Evolutionary conservation across 2,888 invertebrate species (phyloP).

Genomic region (Melinaea menophilus): DNA sequence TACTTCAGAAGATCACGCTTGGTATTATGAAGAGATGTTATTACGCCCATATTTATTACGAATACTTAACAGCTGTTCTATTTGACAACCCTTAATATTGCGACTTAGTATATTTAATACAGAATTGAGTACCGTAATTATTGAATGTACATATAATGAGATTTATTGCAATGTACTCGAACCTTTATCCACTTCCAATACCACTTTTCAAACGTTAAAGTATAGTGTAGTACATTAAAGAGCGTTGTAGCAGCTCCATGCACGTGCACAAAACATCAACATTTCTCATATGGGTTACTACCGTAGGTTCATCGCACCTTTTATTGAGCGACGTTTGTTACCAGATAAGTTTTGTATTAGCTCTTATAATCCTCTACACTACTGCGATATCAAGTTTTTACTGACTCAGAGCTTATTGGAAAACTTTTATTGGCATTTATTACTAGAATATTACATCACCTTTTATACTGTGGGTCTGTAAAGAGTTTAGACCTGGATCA

Average conservation of each 20-base stretch:
- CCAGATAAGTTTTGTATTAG: slow-evolving; percentile 72
- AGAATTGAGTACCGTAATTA: no score
- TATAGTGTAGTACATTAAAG: no score
- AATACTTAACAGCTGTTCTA: not conserved
- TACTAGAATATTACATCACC: slow-evolving; percentile 4
- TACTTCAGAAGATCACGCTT: slow-evolving; percentile 62
- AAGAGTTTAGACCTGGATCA: not conserved
- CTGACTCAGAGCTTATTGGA: slow-evolving; percentile 8
- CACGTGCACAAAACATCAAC: slow-evolving; percentile 48
- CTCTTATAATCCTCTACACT: slow-evolving; percentile 66
- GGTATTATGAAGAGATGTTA: slow-evolving; percentile 48
- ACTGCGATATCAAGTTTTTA: slow-evolving; percentile 38
- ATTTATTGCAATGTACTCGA: no score
- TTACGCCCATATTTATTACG: slow-evolving; percentile 7
- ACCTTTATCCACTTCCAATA: no score
- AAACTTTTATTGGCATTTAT: slow-evolving; percentile 6
- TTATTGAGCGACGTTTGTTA: slow-evolving; percentile 75
- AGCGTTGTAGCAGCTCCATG: slow-evolving; percentile 42
- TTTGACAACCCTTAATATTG: no score
- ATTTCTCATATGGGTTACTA: slow-evolving; percentile 73
- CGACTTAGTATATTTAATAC: no score
- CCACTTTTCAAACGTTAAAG: no score
- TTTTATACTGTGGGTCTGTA: not conserved
- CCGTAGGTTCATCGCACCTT: slow-evolving; percentile 72
- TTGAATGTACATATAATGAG: no score